Evolutionary conservation across 2,888 invertebrate genomes (phyloP).

Genomic region (Nephrotoma appendiculata): DNA sequence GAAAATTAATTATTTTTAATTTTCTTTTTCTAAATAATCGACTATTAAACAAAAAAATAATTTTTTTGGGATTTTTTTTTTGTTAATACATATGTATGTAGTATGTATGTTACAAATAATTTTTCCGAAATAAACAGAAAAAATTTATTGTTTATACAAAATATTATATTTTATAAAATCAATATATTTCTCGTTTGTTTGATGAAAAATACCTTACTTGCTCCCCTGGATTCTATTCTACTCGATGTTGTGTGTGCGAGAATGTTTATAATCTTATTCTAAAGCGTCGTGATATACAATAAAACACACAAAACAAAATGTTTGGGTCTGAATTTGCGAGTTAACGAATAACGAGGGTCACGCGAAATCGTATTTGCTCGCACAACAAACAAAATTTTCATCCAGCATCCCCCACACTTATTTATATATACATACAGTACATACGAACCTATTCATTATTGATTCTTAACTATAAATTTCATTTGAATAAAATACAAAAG

Average conservation of each 20-base stretch:
- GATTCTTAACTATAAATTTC: background rate
- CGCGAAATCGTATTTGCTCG: background rate
- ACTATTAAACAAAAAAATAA: background rate
- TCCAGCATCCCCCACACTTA: background rate
- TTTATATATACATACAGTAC: background rate
- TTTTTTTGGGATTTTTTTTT: background rate
- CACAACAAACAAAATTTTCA: background rate
- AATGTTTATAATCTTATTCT: background rate
- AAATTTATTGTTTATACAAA: background rate
- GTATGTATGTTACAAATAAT: background rate
- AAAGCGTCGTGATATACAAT: background rate
- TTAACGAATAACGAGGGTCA: background rate
- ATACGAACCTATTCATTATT: background rate
- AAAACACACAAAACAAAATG: background rate
- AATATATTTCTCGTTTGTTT: background rate
- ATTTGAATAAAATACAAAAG: background rate
- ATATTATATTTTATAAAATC: background rate
- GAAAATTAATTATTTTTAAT: background rate
- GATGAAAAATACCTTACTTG: background rate
- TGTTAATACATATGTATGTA: background rate
- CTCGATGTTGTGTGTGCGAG: background rate
- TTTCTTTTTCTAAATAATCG: background rate
- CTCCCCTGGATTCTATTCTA: background rate
- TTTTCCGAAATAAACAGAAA: background rate
- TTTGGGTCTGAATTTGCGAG: background rate